These are phyloP conservation scores for Coelopa frigida DNA, from an alignment of 1,140 invertebrate genomes.

Conservation along the genomic window DNA sequence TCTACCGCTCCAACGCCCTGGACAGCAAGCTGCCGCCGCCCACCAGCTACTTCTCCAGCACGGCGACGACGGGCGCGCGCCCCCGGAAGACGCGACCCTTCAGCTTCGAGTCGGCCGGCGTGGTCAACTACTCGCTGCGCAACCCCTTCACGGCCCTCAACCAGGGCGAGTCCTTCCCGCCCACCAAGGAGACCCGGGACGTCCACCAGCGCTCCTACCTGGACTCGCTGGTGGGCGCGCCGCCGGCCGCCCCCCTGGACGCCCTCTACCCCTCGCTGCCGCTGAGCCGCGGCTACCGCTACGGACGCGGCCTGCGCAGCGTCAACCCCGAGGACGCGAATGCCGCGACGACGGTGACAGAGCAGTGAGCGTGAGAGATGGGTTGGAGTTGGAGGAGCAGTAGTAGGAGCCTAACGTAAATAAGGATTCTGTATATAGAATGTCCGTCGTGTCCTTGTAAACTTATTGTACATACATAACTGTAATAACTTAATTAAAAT, in stretches of 20 bases:
- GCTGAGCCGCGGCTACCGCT: not conserved
- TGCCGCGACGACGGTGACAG: not conserved
- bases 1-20: constrained; percentile 9
- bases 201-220: constrained; percentile 29
- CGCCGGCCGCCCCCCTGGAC: not conserved
- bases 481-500: too few relatives aligned
- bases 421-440: too few relatives aligned
- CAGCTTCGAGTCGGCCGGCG: constrained; percentile 26
- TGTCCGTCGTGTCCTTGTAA: too few relatives aligned
- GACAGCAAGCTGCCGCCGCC: constrained; percentile 1
- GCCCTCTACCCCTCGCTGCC: not conserved
- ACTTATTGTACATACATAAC: too few relatives aligned
- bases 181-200: constrained; percentile 29
- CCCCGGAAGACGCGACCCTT: constrained; percentile 28
- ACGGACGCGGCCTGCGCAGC: not conserved
- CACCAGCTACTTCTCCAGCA: constrained; percentile 29
- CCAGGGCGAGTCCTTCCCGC: constrained; percentile 37
- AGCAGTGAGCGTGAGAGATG: not conserved
- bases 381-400: too few relatives aligned
- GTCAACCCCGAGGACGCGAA: not conserved
- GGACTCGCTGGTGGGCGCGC: constrained; percentile 17
- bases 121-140: constrained; percentile 23
- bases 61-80: constrained; percentile 15
- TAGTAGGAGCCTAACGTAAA: too few relatives aligned
- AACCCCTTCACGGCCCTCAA: constrained; percentile 40